phyloP scores from a whole-genome alignment of 2,888 invertebrate genomes.

The Heliothis peltigera region DNA sequence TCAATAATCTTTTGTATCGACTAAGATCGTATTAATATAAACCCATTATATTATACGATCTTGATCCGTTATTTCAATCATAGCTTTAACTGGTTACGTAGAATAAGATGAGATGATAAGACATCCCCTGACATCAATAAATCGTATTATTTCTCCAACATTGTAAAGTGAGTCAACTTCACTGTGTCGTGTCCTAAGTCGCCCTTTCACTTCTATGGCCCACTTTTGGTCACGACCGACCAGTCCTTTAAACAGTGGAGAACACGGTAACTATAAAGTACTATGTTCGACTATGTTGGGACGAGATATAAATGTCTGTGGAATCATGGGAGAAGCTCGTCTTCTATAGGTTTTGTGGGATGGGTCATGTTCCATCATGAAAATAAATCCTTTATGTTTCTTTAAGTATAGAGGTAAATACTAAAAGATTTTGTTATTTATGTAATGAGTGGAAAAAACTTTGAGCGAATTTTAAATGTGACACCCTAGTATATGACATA shows the following conservation, averaged over 20 bases:
- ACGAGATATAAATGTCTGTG: background rate
- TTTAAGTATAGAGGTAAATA: background rate
- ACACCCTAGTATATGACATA: background rate
- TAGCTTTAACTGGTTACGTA: slow-evolving; percentile 11
- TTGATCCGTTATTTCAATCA: no score
- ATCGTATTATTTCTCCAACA: slow-evolving; percentile 28
- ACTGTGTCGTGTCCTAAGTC: slow-evolving; percentile 60
- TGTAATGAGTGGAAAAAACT: background rate
- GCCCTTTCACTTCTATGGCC: slow-evolving; percentile 83
- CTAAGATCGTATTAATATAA: background rate
- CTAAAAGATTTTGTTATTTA: background rate
- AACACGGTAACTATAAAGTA: slow-evolving; percentile 24
- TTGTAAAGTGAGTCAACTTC: slow-evolving; percentile 32
- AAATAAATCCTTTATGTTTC: background rate
- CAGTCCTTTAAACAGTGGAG: slow-evolving; percentile 61
- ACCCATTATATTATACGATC: no score
- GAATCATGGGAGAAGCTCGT: background rate
- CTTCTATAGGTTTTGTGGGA: slow-evolving; percentile 2
- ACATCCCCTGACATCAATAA: slow-evolving; percentile 24
- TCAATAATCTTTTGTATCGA: no score
- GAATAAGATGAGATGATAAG: slow-evolving; percentile 12
- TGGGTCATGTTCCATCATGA: no score
- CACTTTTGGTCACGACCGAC: slow-evolving; percentile 79
- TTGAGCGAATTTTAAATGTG: background rate
- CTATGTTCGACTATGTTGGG: no score